Evolutionary conservation across 2,888 invertebrate genomes (phyloP), one percentile per base, ranked within the genome.

Genomic region (Nomada goodeniana): DNA sequence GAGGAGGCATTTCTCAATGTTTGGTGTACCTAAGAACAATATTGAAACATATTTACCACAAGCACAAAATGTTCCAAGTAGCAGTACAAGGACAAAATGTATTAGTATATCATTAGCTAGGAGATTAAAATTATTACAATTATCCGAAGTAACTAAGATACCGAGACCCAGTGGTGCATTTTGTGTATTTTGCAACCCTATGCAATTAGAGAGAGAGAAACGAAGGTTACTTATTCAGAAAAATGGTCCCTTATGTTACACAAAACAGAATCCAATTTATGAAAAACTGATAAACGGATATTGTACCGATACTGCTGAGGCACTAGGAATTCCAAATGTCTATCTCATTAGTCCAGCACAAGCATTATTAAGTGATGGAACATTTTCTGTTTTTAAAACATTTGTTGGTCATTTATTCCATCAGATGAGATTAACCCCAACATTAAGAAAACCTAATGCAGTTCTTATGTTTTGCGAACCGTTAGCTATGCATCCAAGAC

Each of bases 381-480:
- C 91, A 20, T 94, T 94, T 81, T 86, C 91, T 13, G 92, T 94
- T 61, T 85, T 94, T 15, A 93, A 93, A 80, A 92, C 92, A 42
- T 94, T 93, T 77, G 90, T 94, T 10, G 92, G 92, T 86, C 94
- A 94, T 82, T 82, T 94, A n/a, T 93, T 94, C 79, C 91, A 93
- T 74, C 93, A 94, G 78, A 94, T 94, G 93, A 90, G 91, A 75
- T 83, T 94, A 36, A 91, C 93, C 2, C 86, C 91, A 4, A 93
- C 91, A 0, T 83, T 94, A 36, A 91, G 92, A 74, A 93, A 93
- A 73, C 94, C 94, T 23, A 94, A 94, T 80, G 91, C 92, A 3
- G 92, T 94, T 23, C 90, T 94, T 3, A 93, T 94, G 91, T 93
- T 94, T 60, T 94, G 94, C 72, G 94, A 94, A 86, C 94, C 94